Conservation (phyloP, 2,888 invertebrate genomes). For the Calameuta filiformis region DNA sequence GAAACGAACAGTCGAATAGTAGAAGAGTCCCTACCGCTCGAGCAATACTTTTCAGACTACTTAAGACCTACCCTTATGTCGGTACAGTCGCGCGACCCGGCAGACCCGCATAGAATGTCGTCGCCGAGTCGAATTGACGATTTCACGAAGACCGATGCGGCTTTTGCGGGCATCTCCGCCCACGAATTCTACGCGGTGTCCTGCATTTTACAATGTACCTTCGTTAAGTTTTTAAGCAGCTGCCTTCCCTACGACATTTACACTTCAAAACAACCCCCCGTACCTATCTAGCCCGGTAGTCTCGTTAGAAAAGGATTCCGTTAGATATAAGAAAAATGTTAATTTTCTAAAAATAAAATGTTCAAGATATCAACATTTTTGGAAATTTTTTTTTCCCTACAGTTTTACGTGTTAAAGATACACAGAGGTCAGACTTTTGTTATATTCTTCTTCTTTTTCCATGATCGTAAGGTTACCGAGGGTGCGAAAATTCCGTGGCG, state of each 20-base stretch:
- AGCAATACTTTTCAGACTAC: slow-evolving; percentile 49
- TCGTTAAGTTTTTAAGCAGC: slow-evolving; percentile 55
- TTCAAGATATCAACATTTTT: neutral
- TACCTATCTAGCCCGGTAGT: neutral
- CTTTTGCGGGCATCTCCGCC: slow-evolving; percentile 64
- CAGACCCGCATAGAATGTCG: slow-evolving; percentile 51
- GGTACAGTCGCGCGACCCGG: slow-evolving; percentile 52
- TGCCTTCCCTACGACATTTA: slow-evolving; percentile 23
- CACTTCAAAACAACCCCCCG: neutral
- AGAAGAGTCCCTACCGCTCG: slow-evolving; percentile 4
- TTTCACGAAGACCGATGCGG: slow-evolving; percentile 64
- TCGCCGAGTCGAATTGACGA: slow-evolving; percentile 62
- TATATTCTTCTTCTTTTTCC: neutral
- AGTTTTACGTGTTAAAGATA: neutral
- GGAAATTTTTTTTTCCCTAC: neutral
- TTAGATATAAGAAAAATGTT: neutral
- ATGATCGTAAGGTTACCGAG: neutral
- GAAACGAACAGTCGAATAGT: neutral
- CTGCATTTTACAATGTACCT: slow-evolving; percentile 60
- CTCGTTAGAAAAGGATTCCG: neutral
- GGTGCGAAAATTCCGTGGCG: neutral
- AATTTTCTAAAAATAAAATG: neutral
- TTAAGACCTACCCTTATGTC: slow-evolving; percentile 45
- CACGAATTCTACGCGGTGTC: slow-evolving; percentile 50
- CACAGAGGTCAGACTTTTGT: neutral